Base-by-base conservation (phyloP, 2,888 invertebrate genomes). In the Creontiades dilutus region DNA sequence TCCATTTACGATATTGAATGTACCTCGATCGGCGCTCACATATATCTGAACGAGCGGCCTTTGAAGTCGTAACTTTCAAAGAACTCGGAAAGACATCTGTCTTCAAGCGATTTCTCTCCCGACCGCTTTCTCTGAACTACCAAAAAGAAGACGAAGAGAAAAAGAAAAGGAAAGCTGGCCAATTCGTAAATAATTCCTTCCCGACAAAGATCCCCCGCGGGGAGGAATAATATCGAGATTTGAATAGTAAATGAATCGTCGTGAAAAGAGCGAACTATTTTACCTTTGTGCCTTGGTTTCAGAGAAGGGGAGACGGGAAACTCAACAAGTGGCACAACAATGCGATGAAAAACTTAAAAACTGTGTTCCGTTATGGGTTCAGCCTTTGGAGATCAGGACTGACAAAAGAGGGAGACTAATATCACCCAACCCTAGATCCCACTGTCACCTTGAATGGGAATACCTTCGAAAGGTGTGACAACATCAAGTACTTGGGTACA, bases 161-260 rank as follows among this genome's bases (percentile, higher is more conserved):
- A 16, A 16, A 61, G 28, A n/a, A 46, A 37, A 28, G 16, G 46
- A 27, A 28, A 78, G 4, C 78, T 78, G 2, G 78, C 1, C 78
- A 78, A 78, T 28, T 78, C 78, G 1, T 78, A 78, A 78, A 78
- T 78, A 46, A 78, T 78, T 78, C n/a, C 37, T 78, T n/a, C 46
- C 12, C 28, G n/a, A 75, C 23, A 9, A 11, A 28, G 46, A 46
- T n/a, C 78, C 27, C 37, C n/a, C 28, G 78, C 0, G n/a, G 28
- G 78, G 76, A 12, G n/a, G 78, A 14, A 46, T 16, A 78, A 16
- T 75, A 78, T 78, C 78, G 27, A 78, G 78, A 78, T 78, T 78
- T 78, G 78, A 78, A 78, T 78, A 78, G 78, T 78, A 27, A 78
- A 78, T 78, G 75, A 75, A 16, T 78, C 78, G 78, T 78, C 28